Percentiles rank a stretch among this genome's conserved stretches.
These are phyloP conservation scores for Actenoides lindsayi DNA, from an alignment of 2,113 vertebrate species.

Conservation along the genomic window DNA sequence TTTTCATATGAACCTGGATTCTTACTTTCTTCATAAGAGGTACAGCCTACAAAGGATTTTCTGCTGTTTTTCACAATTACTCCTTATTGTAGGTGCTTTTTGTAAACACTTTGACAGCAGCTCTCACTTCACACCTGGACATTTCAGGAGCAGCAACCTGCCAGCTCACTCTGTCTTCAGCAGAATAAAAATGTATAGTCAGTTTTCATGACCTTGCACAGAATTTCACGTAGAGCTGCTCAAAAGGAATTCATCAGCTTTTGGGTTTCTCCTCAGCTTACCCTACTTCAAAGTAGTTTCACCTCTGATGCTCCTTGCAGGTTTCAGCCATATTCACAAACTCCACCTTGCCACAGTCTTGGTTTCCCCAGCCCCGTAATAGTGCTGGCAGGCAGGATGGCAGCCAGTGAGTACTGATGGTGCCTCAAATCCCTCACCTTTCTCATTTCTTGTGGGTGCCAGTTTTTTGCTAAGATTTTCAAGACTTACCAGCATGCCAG, in stretches of 20 bases:
- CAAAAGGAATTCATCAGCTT: background rate
- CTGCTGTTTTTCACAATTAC: background rate
- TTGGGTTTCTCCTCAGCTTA: background rate
- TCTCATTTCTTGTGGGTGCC: background rate
- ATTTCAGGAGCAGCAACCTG: background rate
- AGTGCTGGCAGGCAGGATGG: background rate
- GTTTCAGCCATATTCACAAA: background rate
- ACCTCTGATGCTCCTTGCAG: background rate
- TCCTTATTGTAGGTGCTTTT: background rate
- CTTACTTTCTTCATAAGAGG: background rate
- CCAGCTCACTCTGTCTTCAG: background rate
- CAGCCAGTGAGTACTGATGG: background rate
- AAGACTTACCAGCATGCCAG: background rate
- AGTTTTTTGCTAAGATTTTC: background rate
- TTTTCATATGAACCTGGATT: background rate
- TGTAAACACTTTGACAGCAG: background rate
- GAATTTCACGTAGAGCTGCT: background rate
- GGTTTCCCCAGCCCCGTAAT: rapidly evolving
- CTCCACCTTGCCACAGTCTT: background rate
- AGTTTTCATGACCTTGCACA: background rate
- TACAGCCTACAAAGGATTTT: background rate
- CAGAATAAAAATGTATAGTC: background rate
- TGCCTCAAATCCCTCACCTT: background rate
- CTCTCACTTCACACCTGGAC: background rate
- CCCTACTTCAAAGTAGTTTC: background rate